These are phyloP conservation scores for Procambarus clarkii DNA, from an alignment of 1,140 invertebrate genomes.

Conservation along the genomic window DNA sequence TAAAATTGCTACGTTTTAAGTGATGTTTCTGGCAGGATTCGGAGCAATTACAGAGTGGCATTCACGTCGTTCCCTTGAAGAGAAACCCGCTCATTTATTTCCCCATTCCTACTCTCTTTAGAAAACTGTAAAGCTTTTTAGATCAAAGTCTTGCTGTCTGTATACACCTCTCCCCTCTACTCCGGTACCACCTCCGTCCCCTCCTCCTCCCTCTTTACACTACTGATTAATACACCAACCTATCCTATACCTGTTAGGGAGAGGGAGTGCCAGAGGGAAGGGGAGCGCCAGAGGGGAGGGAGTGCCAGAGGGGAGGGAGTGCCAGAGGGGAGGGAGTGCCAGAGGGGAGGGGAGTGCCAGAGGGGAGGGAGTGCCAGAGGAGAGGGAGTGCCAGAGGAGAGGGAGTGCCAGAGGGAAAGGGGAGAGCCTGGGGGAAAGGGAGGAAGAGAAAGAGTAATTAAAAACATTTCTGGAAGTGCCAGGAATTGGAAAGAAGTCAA, in stretches of 20 bases:
- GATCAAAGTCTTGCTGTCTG: background rate
- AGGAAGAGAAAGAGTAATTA: background rate
- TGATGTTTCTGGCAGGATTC: too few relatives aligned
- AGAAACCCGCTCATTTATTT: background rate
- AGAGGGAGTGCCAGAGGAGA: background rate
- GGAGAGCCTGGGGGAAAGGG: background rate
- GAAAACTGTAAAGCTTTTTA: slow-evolving; percentile 9
- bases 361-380: too few relatives aligned
- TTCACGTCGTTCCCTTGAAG: background rate
- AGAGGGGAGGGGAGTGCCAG: background rate
- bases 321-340: too few relatives aligned
- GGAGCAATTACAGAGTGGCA: background rate
- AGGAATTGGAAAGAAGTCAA: background rate
- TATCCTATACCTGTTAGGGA: too few relatives aligned
- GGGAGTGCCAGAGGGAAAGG: background rate
- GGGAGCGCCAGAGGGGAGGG: too few relatives aligned
- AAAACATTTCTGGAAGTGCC: too few relatives aligned
- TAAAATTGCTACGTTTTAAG: too few relatives aligned
- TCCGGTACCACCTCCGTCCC: too few relatives aligned
- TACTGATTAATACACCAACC: too few relatives aligned
- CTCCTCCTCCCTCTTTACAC: too few relatives aligned
- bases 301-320: background rate
- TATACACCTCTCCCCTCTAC: too few relatives aligned
- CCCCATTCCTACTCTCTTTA: background rate
- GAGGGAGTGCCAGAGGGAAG: too few relatives aligned